Evolutionary conservation across 1,140 invertebrate species (phyloP).

Genomic region (Lordiphosa stackelbergi): DNA sequence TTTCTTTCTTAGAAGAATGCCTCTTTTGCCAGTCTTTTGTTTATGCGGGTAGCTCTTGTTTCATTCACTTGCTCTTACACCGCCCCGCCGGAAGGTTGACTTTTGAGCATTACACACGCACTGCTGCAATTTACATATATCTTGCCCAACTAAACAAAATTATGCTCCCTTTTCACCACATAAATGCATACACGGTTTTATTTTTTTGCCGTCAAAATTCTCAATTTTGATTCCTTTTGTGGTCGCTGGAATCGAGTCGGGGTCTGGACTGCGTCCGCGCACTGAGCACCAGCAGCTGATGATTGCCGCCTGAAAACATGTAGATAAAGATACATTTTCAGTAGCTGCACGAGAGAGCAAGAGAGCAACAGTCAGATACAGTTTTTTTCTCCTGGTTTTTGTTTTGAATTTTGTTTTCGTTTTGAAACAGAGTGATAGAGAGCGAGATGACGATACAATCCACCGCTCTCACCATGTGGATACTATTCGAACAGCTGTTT

Average conservation of each 20-base stretch:
- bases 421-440: constrained; percentile 2
- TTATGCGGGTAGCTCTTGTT: neutral
- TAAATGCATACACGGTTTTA: too few species aligned
- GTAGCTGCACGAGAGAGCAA: constrained; percentile 1
- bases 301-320: constrained; percentile 40
- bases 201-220: too few species aligned
- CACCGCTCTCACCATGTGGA: constrained; percentile 28
- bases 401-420: constrained; percentile 41
- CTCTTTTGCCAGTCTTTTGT: constrained; percentile 4
- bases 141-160: constrained; percentile 13
- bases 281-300: constrained; percentile 59
- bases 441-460: constrained; percentile 13
- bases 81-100: constrained; percentile 7
- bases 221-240: neutral
- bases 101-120: constrained; percentile 2
- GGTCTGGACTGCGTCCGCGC: constrained; percentile 55
- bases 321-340: constrained; percentile 46
- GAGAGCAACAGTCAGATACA: constrained; percentile 11
- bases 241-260: constrained; percentile 4
- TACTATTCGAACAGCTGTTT: too few species aligned
- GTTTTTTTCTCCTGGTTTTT: constrained; percentile 25
- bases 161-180: too few species aligned
- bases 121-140: too few species aligned
- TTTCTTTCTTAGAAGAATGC: constrained; percentile 7
- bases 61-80: constrained; percentile 6